Conservation (phyloP, 2,113 vertebrate genomes). For the Seriola quinqueradiata region DNA sequence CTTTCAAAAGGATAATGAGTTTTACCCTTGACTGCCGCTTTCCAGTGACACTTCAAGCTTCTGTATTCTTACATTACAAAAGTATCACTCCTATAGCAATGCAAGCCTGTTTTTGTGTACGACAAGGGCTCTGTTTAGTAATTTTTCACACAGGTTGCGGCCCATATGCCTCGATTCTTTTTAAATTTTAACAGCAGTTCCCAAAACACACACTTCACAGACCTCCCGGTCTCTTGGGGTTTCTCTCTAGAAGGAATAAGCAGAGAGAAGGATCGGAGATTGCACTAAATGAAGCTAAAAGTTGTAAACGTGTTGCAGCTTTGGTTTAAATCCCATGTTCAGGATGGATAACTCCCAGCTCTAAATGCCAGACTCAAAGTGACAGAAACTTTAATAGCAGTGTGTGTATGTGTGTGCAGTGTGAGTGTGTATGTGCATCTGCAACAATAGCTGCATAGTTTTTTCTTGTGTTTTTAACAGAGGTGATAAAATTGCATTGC, state of each 20-base stretch:
- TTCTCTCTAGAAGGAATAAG: not conserved
- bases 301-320: not conserved
- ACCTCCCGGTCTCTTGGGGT: not conserved
- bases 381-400: not conserved
- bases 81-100: not conserved
- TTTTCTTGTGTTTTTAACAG: not conserved
- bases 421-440: not conserved
- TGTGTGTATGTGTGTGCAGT: not conserved
- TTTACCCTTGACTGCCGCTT: constrained; percentile 59
- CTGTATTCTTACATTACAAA: constrained; percentile 19
- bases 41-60: constrained; percentile 24
- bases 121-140: not conserved
- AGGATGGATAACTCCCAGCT: not conserved
- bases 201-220: constrained; percentile 10
- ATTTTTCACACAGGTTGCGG: not conserved
- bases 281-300: constrained; percentile 3
- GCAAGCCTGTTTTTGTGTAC: not conserved
- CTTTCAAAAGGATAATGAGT: constrained; percentile 59
- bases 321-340: constrained; percentile 9
- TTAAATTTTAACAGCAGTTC: not conserved
- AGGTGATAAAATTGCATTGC: not conserved
- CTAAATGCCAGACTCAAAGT: constrained; percentile 7
- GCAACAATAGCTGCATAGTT: not conserved
- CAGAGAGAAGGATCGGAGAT: not conserved
- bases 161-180: constrained; percentile 8